These are phyloP conservation scores for Drusus annulatus DNA, from an alignment of 1,140 invertebrate species.

Conservation along the genomic window DNA sequence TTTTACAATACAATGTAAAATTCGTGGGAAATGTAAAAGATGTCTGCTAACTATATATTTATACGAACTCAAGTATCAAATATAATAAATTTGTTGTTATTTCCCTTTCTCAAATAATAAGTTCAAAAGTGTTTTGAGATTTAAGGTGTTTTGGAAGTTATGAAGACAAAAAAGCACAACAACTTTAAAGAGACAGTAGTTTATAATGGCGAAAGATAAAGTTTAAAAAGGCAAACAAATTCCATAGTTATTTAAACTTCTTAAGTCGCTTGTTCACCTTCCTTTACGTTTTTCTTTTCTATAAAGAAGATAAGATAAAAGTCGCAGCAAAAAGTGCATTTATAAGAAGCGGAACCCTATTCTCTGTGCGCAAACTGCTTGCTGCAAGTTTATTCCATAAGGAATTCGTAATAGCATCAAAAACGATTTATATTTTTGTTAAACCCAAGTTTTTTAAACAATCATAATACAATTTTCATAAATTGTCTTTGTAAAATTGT, in stretches of 20 bases:
- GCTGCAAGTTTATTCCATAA: neutral
- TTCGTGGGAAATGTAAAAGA: too few relatives aligned
- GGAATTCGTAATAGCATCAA: too few relatives aligned
- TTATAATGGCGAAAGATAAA: neutral
- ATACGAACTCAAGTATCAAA: too few relatives aligned
- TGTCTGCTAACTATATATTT: too few relatives aligned
- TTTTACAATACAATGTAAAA: too few relatives aligned
- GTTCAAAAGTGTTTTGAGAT: neutral
- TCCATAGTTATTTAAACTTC: constrained; percentile 1
- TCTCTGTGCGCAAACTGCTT: neutral
- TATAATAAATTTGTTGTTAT: too few relatives aligned
- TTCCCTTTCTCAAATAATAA: neutral
- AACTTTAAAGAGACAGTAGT: neutral
- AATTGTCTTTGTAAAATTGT: too few relatives aligned
- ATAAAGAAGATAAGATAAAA: neutral
- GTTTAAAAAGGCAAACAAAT: constrained; percentile 15
- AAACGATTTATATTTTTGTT: too few relatives aligned
- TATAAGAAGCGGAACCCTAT: neutral
- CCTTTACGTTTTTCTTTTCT: constrained; percentile 2
- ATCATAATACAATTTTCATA: too few relatives aligned
- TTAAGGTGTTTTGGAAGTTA: neutral
- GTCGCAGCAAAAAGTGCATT: neutral
- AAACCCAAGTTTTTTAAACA: too few relatives aligned
- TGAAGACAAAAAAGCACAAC: neutral
- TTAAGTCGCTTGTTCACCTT: constrained; percentile 3